Evolutionary conservation across 37 sponge, comb jelly and placozoan species (phyloP), one percentile per base, ranked within the genome.

Genomic region (Cliona cf. orientalis): DNA sequence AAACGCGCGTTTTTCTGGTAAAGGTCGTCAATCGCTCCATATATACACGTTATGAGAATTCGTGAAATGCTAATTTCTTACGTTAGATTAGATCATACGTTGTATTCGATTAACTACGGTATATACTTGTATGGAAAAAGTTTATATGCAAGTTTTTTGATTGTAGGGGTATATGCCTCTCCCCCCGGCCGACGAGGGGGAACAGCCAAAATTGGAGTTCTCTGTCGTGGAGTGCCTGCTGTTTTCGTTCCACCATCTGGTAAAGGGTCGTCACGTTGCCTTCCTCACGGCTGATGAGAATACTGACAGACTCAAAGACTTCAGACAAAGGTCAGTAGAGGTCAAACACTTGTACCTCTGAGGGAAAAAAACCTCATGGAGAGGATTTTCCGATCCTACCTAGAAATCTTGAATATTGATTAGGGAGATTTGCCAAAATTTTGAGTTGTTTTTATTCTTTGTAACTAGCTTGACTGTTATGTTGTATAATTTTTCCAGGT

Each of bases 161-260:
- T 7, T 82, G 33, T 62, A 84, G 85, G 76, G 61, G 14, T 59
- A 87, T 34, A n/a, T 83, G 34, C 84, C 84, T 1, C 79, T 72
- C 33, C 71, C 91, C 2, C 81, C 86, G 1, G 45, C 49, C 21
- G 81, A 37, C 4, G 79, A 43, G 6, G 72, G 49, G 32, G 85
- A 84, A 4, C 29, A 58, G 2, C 88, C 88, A 3, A 83, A 79
- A 29, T 42, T 87, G 5, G 81, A 84, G 58, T 92, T 87, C 77
- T 84, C 92, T 40, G 41, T 80, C 2, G 88, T 92, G 17, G 92
- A 92, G 64, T 84, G 92, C 70, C 29, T 75, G 0, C 77, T 92
- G 38, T 92, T 84, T 80, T 42, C 67, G 29, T 67, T 92, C 34
- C 92, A 87, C 57, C 61, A 75, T 32, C 42, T 87, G 36, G 66